Percentiles rank a stretch among this genome's conserved stretches.
These are phyloP conservation scores for Leucophora obtusa DNA, from an alignment of 2,888 invertebrate genomes.

Conservation along the genomic window DNA sequence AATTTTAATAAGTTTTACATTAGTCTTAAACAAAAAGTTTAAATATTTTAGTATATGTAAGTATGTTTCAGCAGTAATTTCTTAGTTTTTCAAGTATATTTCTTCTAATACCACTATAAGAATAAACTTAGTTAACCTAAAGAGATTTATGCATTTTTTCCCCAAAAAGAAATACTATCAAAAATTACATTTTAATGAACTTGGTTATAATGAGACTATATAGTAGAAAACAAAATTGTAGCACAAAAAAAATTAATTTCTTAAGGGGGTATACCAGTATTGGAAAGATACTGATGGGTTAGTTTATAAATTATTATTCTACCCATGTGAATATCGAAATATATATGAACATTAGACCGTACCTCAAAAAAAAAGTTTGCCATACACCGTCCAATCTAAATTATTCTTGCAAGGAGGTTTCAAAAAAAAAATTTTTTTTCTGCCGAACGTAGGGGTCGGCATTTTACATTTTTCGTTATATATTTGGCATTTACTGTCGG, in stretches of 20 bases:
- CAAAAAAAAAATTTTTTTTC: too few relatives aligned
- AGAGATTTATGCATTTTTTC: slow-evolving; percentile 70
- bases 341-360: too few relatives aligned
- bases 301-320: too few relatives aligned
- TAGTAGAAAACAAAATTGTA: slow-evolving; percentile 43
- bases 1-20: slow-evolving; percentile 54
- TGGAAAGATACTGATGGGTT: too few relatives aligned
- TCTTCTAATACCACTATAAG: slow-evolving; percentile 2
- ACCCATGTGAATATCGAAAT: too few relatives aligned
- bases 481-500: too few relatives aligned
- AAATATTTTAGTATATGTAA: slow-evolving; percentile 18
- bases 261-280: too few relatives aligned
- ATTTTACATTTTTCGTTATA: too few relatives aligned
- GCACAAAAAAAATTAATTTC: background rate
- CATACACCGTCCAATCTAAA: too few relatives aligned
- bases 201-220: slow-evolving; percentile 70
- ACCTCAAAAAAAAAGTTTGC: too few relatives aligned
- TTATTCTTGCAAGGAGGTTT: too few relatives aligned
- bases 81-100: slow-evolving; percentile 15
- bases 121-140: slow-evolving; percentile 48
- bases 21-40: slow-evolving; percentile 31
- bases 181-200: slow-evolving; percentile 77
- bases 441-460: too few relatives aligned
- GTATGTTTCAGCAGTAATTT: slow-evolving; percentile 10
- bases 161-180: slow-evolving; percentile 71